These are phyloP conservation scores for Ectemnius lituratus DNA, from an alignment of 2,888 invertebrate genomes.

Conservation along the genomic window DNA sequence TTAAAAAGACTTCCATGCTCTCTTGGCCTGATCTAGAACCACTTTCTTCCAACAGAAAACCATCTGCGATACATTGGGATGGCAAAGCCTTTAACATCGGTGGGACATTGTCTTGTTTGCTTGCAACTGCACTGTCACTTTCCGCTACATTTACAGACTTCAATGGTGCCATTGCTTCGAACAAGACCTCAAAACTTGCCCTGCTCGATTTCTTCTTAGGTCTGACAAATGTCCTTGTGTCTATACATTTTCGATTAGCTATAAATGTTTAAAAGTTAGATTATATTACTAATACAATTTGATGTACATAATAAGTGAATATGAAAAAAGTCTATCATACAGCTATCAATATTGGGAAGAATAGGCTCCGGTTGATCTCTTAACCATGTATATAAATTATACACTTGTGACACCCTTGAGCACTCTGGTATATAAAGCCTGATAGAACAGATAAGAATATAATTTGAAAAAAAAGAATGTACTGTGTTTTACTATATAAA, in stretches of 20 bases:
- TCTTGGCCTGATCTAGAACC: slow-evolving; percentile 64
- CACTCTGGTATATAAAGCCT: slow-evolving; percentile 60
- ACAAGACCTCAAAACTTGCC: slow-evolving; percentile 80
- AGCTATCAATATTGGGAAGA: slow-evolving; percentile 36
- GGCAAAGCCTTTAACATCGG: slow-evolving; percentile 64
- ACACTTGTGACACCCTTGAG: slow-evolving; percentile 39
- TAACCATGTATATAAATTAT: slow-evolving; percentile 61
- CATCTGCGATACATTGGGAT: slow-evolving; percentile 7
- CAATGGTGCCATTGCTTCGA: slow-evolving; percentile 56
- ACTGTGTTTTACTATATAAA: neutral
- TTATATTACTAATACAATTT: no score
- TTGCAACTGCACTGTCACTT: slow-evolving; percentile 10
- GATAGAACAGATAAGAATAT: slow-evolving; percentile 11
- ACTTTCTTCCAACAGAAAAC: slow-evolving; percentile 31
- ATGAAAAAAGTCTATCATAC: neutral
- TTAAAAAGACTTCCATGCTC: slow-evolving; percentile 73
- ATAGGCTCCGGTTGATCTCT: slow-evolving; percentile 46
- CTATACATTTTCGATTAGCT: slow-evolving; percentile 77
- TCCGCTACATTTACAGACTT: slow-evolving; percentile 22
- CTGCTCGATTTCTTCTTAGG: slow-evolving; percentile 82
- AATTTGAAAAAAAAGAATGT: neutral
- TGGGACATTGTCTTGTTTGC: slow-evolving; percentile 60
- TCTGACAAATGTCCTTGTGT: slow-evolving; percentile 85
- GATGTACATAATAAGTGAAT: neutral
- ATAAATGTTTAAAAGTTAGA: slow-evolving; percentile 19